phyloP scores from a whole-genome alignment of 1,140 invertebrate genomes.

The Tetramorium alpestre region DNA sequence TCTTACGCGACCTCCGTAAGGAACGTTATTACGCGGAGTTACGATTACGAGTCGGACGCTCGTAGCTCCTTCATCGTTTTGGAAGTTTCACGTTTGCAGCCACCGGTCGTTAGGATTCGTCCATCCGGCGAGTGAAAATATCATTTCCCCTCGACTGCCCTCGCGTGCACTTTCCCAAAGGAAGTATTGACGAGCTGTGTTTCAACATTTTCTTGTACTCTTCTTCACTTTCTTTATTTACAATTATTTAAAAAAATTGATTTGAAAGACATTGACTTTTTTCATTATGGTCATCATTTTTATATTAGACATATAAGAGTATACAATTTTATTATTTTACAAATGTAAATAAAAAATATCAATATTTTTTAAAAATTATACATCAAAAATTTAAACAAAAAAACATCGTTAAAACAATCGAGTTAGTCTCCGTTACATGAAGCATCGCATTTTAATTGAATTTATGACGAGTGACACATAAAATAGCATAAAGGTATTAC shows the following conservation, averaged over 20 bases:
- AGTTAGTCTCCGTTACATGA: background rate
- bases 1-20: slow-evolving; percentile 28
- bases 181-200: background rate
- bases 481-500: background rate
- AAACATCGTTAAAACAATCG: background rate
- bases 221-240: background rate
- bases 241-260: background rate
- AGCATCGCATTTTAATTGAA: background rate
- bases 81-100: slow-evolving; percentile 26
- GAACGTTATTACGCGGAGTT: slow-evolving; percentile 52
- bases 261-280: background rate
- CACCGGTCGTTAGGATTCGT: background rate
- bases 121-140: background rate
- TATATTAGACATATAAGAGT: background rate
- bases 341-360: background rate
- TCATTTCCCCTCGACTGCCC: background rate
- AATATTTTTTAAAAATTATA: background rate
- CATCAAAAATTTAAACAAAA: background rate
- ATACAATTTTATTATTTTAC: background rate
- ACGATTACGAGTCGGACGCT: slow-evolving; percentile 62
- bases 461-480: background rate
- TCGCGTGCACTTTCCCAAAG: background rate
- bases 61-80: slow-evolving; percentile 56
- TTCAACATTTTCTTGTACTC: background rate
- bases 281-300: background rate